Base-by-base conservation (phyloP, 2,113 vertebrate genomes). In the Zapornia atra region DNA sequence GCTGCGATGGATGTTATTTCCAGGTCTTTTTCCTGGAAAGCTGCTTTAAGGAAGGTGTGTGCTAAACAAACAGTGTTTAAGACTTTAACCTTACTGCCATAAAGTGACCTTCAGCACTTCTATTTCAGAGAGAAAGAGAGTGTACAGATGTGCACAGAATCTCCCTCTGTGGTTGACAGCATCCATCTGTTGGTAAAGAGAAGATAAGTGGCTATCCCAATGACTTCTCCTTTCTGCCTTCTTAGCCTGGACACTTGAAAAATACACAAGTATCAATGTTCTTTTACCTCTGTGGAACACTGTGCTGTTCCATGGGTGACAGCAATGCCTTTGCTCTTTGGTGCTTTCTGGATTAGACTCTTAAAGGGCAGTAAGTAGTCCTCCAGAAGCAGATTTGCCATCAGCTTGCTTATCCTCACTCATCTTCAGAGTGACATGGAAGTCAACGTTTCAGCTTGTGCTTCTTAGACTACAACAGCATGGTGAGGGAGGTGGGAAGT, bases 251-350 rank as follows among this genome's bases (percentile, higher is more conserved):
- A 20, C 22, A 11, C 48, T 56, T 79, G 36, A 44, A 69, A 63
- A 73, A 54, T 15, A 54, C 1, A 16, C 11, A 25, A 1, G 0
- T 38, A 9, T 42, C 1, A 0, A 36, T 63, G 17, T 50, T 82
- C 29, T 66, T 77, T 33, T 46, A 50, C 26, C 63, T 53, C 33
- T 71, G 50, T 24, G 50, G 20, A 54, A n/a, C 17, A 8, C 9
- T 36, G n/a, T 6, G 3, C 15, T 60, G 13, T 31, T 69, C 36
- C 38, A 78, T 60, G 0, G 0, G 31, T 0, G 38, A 44, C 18
- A 51, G 24, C 44, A 44, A 20, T 46, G 36, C 59, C 33, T 63
- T 72, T 78, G 12, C 34, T 80, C 26, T 64, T 75, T 38, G 33
- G 38, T 6, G 21, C 31, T 15, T 20, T 19, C 48, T 29, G 19